These are phyloP conservation scores for Neoascia interrupta DNA, from an alignment of 2,888 invertebrate genomes.

Conservation along the genomic window DNA sequence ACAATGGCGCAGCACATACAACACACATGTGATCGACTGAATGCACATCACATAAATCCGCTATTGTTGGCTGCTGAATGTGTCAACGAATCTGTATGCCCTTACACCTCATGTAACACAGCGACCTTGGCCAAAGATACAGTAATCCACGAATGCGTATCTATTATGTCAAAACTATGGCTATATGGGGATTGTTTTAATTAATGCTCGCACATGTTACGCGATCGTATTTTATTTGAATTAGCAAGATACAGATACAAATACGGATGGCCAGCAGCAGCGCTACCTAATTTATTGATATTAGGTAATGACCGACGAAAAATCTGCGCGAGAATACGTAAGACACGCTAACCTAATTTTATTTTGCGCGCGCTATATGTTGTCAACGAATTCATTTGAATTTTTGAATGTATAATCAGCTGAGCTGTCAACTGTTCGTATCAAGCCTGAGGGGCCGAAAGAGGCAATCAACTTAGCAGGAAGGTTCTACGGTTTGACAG, in stretches of 20 bases:
- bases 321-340: conserved; percentile 22
- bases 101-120: conserved; percentile 29
- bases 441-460: no score
- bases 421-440: no score
- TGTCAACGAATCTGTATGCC: conserved; percentile 13
- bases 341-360: conserved; percentile 64
- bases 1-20: neutral
- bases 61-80: neutral
- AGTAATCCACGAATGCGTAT: neutral
- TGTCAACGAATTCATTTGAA: conserved; percentile 54
- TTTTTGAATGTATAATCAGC: conserved; percentile 59
- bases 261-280: neutral
- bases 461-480: no score
- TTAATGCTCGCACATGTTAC: conserved; percentile 28
- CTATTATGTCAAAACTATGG: conserved; percentile 34
- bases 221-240: conserved; percentile 46
- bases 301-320: conserved; percentile 29
- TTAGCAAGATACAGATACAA: conserved; percentile 13
- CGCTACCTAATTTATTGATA: conserved; percentile 21
- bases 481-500: conserved; percentile 8
- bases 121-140: conserved; percentile 40
- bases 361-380: conserved; percentile 9
- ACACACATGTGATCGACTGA: no score
- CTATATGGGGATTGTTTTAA: conserved; percentile 16
- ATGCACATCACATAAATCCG: neutral